Evolutionary conservation across 2,888 invertebrate species (phyloP).

Genomic region (Campaea margaritaria): DNA sequence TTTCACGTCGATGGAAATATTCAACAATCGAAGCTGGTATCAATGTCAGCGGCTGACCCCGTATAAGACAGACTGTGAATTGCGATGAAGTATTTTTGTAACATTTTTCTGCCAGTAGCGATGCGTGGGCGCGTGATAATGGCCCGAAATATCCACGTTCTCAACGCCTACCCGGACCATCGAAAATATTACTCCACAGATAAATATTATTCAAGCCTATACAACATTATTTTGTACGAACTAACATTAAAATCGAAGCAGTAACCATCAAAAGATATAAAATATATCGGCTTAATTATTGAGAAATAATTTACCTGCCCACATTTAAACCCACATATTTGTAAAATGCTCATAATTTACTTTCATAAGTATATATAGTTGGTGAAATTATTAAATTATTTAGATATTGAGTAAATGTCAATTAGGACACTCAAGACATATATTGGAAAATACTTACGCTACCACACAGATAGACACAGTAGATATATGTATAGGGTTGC

Average conservation of each 20-base stretch:
- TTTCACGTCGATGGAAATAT: constrained; percentile 27
- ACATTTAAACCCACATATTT: too few species aligned
- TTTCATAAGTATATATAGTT: too few species aligned
- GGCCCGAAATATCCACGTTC: constrained; percentile 77
- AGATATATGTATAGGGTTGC: too few species aligned
- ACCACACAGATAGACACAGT: too few species aligned
- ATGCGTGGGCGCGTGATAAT: constrained; percentile 77
- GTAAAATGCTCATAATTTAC: too few species aligned
- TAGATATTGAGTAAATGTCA: too few species aligned
- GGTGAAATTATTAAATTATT: too few species aligned
- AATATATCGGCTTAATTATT: too few species aligned
- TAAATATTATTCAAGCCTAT: constrained; percentile 56
- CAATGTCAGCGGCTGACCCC: constrained; percentile 68
- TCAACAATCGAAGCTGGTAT: constrained; percentile 47
- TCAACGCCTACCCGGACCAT: constrained; percentile 70
- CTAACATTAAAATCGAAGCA: too few species aligned
- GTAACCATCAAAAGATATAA: neutral
- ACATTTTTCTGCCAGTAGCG: constrained; percentile 78
- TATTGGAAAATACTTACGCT: too few species aligned
- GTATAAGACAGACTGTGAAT: constrained; percentile 59
- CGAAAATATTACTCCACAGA: constrained; percentile 70
- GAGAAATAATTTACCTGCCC: too few species aligned
- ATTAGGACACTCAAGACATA: too few species aligned
- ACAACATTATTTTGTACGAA: constrained; percentile 1
- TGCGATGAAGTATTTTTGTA: constrained; percentile 75